Evolutionary conservation across 2,113 vertebrate species (phyloP).

Genomic region (Connochaetes taurinus): DNA sequence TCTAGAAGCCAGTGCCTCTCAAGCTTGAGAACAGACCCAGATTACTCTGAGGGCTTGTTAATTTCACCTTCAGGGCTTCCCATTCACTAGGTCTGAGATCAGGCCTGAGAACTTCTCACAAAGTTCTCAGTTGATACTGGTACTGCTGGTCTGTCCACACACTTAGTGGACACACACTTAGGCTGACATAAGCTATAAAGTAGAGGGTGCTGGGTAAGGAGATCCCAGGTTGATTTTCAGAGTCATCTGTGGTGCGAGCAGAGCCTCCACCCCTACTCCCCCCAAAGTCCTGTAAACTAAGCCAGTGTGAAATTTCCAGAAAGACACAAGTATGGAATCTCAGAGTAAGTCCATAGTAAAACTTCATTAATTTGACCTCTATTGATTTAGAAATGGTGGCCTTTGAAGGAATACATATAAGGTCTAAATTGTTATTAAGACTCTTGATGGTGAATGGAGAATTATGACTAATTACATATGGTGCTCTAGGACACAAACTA

Average conservation of each 20-base stretch:
- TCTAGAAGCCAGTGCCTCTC: not conserved
- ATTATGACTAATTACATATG: not conserved
- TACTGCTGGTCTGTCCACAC: not conserved
- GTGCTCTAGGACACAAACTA: not conserved
- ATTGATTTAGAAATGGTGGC: not conserved
- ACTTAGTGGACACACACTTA: not conserved
- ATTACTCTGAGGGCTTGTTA: not conserved
- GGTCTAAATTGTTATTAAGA: not conserved
- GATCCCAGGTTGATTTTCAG: not conserved
- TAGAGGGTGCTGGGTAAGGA: not conserved
- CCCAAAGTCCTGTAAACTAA: not conserved
- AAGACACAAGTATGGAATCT: not conserved
- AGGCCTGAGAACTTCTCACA: not conserved
- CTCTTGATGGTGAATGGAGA: not conserved
- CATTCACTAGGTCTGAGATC: not conserved
- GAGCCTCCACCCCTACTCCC: no score
- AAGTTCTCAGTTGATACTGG: not conserved
- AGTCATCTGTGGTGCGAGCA: not conserved
- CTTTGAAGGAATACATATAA: not conserved
- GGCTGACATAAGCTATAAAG: not conserved
- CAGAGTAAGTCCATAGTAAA: not conserved
- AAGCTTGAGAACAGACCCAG: no score
- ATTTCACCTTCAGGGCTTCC: not conserved
- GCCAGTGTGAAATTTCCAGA: not conserved
- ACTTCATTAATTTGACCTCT: no score